Base-by-base conservation (phyloP, 2,888 invertebrate species). In the Mantis religiosa region DNA sequence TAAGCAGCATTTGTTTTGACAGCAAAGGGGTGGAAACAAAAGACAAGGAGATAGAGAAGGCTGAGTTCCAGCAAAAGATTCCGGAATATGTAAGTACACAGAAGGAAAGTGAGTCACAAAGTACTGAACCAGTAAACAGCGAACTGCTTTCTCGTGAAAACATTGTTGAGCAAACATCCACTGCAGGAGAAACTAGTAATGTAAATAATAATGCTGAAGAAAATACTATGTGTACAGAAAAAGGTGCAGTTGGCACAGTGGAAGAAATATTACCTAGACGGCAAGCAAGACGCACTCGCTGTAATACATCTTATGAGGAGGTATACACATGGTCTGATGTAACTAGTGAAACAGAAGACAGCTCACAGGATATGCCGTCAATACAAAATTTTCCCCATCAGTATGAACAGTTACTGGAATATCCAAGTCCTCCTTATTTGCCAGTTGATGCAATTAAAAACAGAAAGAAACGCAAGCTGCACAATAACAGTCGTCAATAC, bases 241-340 rank as follows among this genome's bases (percentile, higher is more conserved):
- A 71, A 71, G 20, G 25, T 71, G 54, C 54, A 71, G 54, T 4
- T 25, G 20, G 54, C 6, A 20, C 20, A 14, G 14, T 20, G 15
- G 54, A 71, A 71, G 54, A 71, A 71, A 71, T 25, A 71, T 6
- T 71, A 20, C 54, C 54, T 20, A 71, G 81, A 14, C 82, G 87
- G 25, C 87, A 85, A 15, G 88, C 85, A n/a, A 85, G 90, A 20
- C 82, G 89, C 9, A 90, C 90, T 6, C 87, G 90, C 3, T 90
- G 90, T 30, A 89, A 90, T 28, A 87, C 90, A 28, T 90, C 90
- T 28, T 90, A 90, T 88, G 90, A 90, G 82, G 90, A 90, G 83
- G 89, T 90, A 89, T 89, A 89, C 47, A 89, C 89, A 14, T 90
- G 89, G 28, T 89, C 89, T 27, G 90, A 90, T 86, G 89, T 90